Evolutionary conservation across 2,113 vertebrate genomes (phyloP).

Genomic region (Rhegmatorhina hoffmannsi): DNA sequence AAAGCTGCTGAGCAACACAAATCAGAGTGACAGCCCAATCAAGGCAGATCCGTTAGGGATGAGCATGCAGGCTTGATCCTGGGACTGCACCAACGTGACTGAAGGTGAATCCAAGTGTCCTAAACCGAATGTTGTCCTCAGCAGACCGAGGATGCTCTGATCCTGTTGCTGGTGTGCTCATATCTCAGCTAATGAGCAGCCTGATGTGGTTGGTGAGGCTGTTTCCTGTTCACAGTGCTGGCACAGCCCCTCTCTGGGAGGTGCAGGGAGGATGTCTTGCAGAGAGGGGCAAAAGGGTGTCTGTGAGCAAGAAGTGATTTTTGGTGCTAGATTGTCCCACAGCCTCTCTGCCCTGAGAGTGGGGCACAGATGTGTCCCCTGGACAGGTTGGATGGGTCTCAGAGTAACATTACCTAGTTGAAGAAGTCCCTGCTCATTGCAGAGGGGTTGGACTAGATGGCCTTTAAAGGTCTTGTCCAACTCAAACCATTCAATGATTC

Average conservation of each 20-base stretch:
- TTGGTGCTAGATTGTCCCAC: not conserved
- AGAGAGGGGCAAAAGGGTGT: not conserved
- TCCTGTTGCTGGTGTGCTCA: not conserved
- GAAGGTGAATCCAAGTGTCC: not conserved
- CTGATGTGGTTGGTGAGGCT: not conserved
- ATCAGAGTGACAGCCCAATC: not conserved
- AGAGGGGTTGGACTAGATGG: not conserved
- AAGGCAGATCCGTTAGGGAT: not conserved
- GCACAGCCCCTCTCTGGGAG: not conserved
- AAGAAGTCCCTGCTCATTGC: not conserved
- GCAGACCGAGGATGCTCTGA: rapidly evolving
- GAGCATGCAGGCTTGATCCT: not conserved
- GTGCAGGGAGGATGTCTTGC: rapidly evolving
- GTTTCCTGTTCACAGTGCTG: not conserved
- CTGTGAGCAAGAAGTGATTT: not conserved
- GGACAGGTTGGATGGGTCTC: not conserved
- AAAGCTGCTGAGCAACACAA: not conserved
- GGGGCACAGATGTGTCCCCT: rapidly evolving
- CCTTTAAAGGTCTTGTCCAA: not conserved
- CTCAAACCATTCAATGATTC: too few species aligned
- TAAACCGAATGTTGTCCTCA: not conserved
- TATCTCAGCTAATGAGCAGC: not conserved
- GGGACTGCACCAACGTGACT: not conserved
- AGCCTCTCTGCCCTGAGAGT: not conserved
- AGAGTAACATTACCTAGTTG: not conserved